A percentile compares a stretch with the other conserved stretches of the same genome.
Evolutionary conservation across 1,140 invertebrate genomes (phyloP).

Genomic region (Asbolus verrucosus): DNA sequence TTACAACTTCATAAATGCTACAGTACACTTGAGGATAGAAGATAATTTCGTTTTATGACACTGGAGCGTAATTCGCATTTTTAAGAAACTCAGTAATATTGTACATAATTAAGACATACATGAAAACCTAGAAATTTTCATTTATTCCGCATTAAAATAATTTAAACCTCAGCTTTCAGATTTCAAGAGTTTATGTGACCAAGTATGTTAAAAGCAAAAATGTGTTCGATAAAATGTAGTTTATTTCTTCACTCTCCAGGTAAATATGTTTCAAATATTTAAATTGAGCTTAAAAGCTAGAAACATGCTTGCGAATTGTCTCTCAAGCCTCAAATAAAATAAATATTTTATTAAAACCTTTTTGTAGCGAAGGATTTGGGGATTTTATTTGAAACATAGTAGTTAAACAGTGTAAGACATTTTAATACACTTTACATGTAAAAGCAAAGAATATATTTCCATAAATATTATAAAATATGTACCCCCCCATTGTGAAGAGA

Average conservation of each 20-base stretch:
- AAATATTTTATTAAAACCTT: constrained; percentile 17
- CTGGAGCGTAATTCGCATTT: constrained; percentile 21
- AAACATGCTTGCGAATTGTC: background rate
- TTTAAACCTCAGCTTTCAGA: background rate
- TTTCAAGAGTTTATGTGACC: background rate
- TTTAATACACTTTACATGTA: constrained; percentile 38
- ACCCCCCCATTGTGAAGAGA: constrained; percentile 21
- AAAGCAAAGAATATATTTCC: constrained; percentile 27
- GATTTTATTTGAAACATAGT: constrained; percentile 1
- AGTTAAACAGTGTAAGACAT: constrained; percentile 32
- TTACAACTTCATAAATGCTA: constrained; percentile 33
- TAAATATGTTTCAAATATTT: constrained; percentile 21
- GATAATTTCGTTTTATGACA: constrained; percentile 28
- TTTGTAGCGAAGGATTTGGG: constrained; percentile 8
- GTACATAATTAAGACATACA: constrained; percentile 31
- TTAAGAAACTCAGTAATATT: constrained; percentile 6
- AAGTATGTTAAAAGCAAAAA: constrained; percentile 27
- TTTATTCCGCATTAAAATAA: no score
- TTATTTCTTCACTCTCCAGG: constrained; percentile 1
- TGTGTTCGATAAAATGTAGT: constrained; percentile 19
- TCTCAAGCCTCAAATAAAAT: background rate
- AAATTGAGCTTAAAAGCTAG: background rate
- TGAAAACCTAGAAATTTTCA: background rate
- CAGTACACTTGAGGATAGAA: constrained; percentile 15
- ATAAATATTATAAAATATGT: constrained; percentile 39